A percentile compares a stretch with the other conserved stretches of the same genome.
Conservation (phyloP, 2,888 invertebrate genomes). For the Agrochola macilenta region DNA sequence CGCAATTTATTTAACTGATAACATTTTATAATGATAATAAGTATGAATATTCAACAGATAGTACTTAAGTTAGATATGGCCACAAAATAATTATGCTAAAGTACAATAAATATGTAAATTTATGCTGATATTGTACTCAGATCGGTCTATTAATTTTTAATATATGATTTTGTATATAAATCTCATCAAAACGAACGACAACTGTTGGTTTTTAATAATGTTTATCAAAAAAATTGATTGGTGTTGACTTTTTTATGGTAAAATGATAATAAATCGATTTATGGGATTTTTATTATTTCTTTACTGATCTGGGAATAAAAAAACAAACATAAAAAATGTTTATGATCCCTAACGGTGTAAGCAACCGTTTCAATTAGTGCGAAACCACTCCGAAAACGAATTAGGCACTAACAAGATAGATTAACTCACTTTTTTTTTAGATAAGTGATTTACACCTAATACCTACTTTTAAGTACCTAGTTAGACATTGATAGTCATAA, state of each 20-base stretch:
- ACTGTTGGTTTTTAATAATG: constrained; percentile 55
- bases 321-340: constrained; percentile 8
- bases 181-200: constrained; percentile 53
- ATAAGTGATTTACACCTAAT: neutral
- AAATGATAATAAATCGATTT: constrained; percentile 54
- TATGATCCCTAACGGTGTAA: constrained; percentile 12
- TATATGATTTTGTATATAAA: constrained; percentile 66
- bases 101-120: constrained; percentile 82
- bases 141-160: constrained; percentile 66
- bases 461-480: neutral
- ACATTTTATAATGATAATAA: constrained; percentile 52
- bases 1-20: constrained; percentile 54
- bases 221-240: constrained; percentile 47
- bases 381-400: neutral
- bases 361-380: neutral
- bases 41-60: constrained; percentile 69
- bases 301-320: constrained; percentile 25
- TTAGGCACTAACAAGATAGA: neutral
- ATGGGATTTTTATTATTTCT: constrained; percentile 46
- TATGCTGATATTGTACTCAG: constrained; percentile 76
- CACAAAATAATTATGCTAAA: constrained; percentile 73
- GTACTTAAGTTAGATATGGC: constrained; percentile 67
- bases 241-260: constrained; percentile 57
- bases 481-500: neutral
- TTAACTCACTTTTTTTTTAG: neutral